Evolutionary conservation across 2,113 vertebrate species (phyloP).

Genomic region (Macaca nemestrina): DNA sequence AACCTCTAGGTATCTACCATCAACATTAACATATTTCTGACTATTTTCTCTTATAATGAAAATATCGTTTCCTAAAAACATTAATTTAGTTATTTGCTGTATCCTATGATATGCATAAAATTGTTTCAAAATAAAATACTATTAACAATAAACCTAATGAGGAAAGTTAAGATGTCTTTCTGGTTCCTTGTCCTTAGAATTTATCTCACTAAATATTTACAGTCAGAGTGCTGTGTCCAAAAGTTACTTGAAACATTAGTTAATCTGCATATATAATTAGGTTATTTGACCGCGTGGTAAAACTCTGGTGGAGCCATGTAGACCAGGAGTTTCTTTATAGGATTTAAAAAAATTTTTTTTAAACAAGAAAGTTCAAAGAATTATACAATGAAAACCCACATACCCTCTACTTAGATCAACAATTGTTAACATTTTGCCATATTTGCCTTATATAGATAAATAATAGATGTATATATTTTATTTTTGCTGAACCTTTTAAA

Average conservation of each 20-base stretch:
- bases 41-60: not conserved
- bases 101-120: not conserved
- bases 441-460: conserved; percentile 19
- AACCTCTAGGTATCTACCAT: not conserved
- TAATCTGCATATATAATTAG: not conserved
- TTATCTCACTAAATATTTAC: not conserved
- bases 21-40: conserved; percentile 2
- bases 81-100: not conserved
- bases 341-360: not conserved
- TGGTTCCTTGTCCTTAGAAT: not conserved
- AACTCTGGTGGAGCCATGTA: not conserved
- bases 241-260: not conserved
- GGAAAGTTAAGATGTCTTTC: not conserved
- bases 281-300: conserved; percentile 7
- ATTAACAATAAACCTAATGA: not conserved
- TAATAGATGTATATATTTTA: not conserved
- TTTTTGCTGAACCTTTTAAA: not conserved
- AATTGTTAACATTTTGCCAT: not conserved
- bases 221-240: not conserved
- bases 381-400: not conserved
- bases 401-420: not conserved
- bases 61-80: not conserved
- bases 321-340: not conserved
- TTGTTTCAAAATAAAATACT: not conserved
- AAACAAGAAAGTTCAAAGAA: not conserved